phyloP scores from a whole-genome alignment of 2,113 vertebrate species.

The Microtus richardsoni region DNA sequence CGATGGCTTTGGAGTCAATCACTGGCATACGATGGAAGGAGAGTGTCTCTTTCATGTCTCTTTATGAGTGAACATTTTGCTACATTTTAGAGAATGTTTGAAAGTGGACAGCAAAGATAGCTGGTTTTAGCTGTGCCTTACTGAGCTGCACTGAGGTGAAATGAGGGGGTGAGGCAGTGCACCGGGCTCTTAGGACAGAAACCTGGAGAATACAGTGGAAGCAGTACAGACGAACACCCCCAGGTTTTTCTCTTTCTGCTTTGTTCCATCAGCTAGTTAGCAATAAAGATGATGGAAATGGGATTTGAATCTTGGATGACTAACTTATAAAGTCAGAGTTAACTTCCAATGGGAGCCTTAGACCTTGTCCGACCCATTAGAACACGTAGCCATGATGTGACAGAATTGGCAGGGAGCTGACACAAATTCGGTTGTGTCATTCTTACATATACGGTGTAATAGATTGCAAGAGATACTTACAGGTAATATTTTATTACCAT shows the following conservation, averaged over 20 bases:
- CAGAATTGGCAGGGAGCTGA: neutral
- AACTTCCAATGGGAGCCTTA: neutral
- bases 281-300: neutral
- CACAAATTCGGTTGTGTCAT: neutral
- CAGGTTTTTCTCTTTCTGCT: neutral
- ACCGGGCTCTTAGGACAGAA: neutral
- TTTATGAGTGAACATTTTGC: neutral
- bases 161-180: neutral
- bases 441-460: neutral
- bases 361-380: neutral
- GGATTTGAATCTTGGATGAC: neutral
- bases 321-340: neutral
- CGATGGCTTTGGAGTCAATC: neutral
- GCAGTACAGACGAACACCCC: neutral
- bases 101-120: neutral
- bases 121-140: neutral
- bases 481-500: neutral
- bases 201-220: too few relatives aligned
- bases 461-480: neutral
- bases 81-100: neutral
- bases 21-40: neutral
- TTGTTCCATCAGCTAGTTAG: neutral
- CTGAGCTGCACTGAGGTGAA: neutral
- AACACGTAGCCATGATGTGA: neutral
- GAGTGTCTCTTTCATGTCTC: neutral